phyloP scores from a whole-genome alignment of 2,113 vertebrate genomes.

The Microtus ochrogaster region DNA sequence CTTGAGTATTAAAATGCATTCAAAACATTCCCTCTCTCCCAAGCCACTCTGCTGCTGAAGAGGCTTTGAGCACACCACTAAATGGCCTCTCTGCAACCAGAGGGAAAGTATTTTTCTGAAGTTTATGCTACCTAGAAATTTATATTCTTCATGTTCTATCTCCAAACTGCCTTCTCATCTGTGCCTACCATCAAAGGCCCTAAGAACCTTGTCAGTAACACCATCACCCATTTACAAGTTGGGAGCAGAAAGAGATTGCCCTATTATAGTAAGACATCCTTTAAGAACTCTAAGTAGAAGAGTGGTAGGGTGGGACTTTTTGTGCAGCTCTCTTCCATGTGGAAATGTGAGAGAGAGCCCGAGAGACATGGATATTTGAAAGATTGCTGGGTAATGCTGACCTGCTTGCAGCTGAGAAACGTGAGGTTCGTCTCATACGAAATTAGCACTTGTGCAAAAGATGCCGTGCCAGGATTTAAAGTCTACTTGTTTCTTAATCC shows the following conservation, averaged over 20 bases:
- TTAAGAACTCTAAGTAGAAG: constrained; percentile 56
- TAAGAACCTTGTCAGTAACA: constrained; percentile 52
- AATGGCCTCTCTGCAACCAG: constrained; percentile 23
- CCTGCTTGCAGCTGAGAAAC: constrained; percentile 29
- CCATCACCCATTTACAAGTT: constrained; percentile 18
- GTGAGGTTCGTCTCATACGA: neutral
- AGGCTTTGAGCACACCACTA: neutral
- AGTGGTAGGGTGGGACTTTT: neutral
- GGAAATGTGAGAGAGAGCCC: neutral
- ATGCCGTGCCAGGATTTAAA: constrained; percentile 36
- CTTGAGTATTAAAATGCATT: constrained; percentile 67
- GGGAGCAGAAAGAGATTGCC: neutral
- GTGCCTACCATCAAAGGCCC: neutral
- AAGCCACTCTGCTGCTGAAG: constrained; percentile 43
- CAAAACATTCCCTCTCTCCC: constrained; percentile 56
- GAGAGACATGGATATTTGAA: neutral
- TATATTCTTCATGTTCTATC: constrained; percentile 8
- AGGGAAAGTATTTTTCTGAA: neutral
- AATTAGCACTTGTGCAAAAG: constrained; percentile 53
- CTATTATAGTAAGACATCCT: constrained; percentile 32
- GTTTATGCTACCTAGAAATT: constrained; percentile 26
- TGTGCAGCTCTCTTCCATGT: neutral
- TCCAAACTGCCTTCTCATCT: constrained; percentile 28
- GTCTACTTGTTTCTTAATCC: neutral
- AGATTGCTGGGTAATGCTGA: constrained; percentile 2